Percentiles rank a stretch among this genome's conserved stretches.
These are phyloP conservation scores for Coracopsis vasa DNA, from an alignment of 2,113 vertebrate species.

Conservation along the genomic window DNA sequence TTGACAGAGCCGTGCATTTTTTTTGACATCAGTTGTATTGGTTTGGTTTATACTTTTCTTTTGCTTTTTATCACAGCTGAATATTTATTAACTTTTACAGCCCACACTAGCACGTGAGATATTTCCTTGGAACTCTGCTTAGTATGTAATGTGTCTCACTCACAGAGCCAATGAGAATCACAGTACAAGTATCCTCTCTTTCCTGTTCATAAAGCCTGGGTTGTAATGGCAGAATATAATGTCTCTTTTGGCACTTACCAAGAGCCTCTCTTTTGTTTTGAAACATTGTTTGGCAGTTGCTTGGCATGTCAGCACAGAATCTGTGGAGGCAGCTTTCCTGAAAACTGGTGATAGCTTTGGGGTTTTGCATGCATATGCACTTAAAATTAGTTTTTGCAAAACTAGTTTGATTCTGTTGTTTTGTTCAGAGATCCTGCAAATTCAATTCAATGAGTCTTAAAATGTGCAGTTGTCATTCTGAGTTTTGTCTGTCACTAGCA, in stretches of 20 bases:
- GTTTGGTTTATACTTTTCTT: neutral
- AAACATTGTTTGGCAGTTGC: constrained; percentile 53
- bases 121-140: neutral
- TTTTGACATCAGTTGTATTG: neutral
- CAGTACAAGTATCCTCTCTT: neutral
- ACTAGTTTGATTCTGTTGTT: neutral
- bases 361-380: neutral
- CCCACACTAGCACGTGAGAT: neutral
- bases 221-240: neutral
- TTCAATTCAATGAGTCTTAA: neutral
- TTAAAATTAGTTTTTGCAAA: neutral
- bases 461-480: neutral
- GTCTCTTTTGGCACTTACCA: constrained; percentile 30
- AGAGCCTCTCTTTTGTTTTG: constrained; percentile 35
- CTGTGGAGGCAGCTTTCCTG: constrained; percentile 31
- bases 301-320: constrained; percentile 20
- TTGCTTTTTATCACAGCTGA: neutral
- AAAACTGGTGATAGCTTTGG: constrained; percentile 18
- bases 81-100: neutral
- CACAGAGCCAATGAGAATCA: neutral
- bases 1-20: neutral
- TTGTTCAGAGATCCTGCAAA: neutral
- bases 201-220: neutral
- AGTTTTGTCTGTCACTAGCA: neutral
- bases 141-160: neutral